These are phyloP conservation scores for Machimus atricapillus DNA, from an alignment of 2,888 invertebrate species.

Conservation along the genomic window DNA sequence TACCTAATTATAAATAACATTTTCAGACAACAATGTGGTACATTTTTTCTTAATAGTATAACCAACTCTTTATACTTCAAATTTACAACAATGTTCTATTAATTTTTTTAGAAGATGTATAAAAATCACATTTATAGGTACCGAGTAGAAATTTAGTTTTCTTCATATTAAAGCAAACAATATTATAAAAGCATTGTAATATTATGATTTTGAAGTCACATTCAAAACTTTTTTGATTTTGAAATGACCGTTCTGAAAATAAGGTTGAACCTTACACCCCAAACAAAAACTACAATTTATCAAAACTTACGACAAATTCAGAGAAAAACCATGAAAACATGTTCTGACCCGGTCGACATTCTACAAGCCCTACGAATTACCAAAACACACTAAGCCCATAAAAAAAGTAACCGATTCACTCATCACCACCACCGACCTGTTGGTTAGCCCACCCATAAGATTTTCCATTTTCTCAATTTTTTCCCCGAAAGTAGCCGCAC, in stretches of 20 bases:
- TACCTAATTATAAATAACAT: too few species aligned
- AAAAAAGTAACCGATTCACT: background rate
- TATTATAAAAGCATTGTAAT: too few species aligned
- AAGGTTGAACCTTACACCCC: background rate
- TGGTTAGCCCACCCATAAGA: background rate
- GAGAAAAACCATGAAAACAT: background rate
- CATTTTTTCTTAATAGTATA: too few species aligned
- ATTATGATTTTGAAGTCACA: too few species aligned
- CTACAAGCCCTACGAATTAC: background rate
- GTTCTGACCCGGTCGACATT: background rate
- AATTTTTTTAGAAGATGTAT: too few species aligned
- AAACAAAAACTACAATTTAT: background rate
- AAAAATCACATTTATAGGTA: too few species aligned
- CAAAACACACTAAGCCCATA: background rate
- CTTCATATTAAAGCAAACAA: too few species aligned
- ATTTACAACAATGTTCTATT: too few species aligned
- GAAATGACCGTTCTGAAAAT: background rate
- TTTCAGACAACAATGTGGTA: too few species aligned
- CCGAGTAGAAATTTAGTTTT: too few species aligned
- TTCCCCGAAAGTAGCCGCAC: background rate
- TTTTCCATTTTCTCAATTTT: background rate
- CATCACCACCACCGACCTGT: background rate
- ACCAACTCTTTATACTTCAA: too few species aligned
- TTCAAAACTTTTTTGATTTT: background rate
- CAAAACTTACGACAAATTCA: background rate